Evolutionary conservation across 2,113 vertebrate genomes (phyloP).

Genomic region (Suricata suricatta): DNA sequence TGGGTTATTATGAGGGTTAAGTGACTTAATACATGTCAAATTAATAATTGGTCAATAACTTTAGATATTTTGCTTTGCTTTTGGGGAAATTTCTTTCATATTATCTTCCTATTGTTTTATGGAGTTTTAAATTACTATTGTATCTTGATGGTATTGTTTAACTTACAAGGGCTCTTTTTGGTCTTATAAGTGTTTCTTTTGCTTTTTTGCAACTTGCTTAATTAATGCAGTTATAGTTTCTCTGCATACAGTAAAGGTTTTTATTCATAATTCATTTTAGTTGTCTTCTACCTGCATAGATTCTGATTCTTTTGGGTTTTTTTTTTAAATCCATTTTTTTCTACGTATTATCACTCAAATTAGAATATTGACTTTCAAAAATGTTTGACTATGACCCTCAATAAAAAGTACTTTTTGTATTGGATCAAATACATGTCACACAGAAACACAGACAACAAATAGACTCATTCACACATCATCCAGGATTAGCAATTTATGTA

Average conservation of each 20-base stretch:
- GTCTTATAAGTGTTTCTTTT: background rate
- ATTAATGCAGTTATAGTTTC: background rate
- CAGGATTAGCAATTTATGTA: background rate
- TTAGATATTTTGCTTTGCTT: constrained; percentile 40
- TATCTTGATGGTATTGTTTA: background rate
- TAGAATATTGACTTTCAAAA: background rate
- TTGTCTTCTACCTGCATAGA: background rate
- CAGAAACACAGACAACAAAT: background rate
- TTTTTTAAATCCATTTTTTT: background rate
- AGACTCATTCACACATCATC: background rate
- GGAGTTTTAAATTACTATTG: background rate
- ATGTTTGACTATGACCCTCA: background rate
- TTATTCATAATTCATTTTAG: constrained; percentile 24
- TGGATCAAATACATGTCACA: background rate
- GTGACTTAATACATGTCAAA: background rate
- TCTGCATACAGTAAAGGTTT: background rate
- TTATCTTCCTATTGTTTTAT: background rate
- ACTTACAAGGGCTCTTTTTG: background rate
- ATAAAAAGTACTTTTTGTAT: background rate
- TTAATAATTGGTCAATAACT: background rate
- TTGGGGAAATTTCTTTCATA: background rate
- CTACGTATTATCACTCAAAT: background rate
- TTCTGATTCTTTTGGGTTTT: background rate
- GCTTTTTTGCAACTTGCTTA: background rate
- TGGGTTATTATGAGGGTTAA: background rate